These are phyloP conservation scores for Orientallactaga bullata DNA, from an alignment of 2,113 vertebrate species.

Conservation along the genomic window DNA sequence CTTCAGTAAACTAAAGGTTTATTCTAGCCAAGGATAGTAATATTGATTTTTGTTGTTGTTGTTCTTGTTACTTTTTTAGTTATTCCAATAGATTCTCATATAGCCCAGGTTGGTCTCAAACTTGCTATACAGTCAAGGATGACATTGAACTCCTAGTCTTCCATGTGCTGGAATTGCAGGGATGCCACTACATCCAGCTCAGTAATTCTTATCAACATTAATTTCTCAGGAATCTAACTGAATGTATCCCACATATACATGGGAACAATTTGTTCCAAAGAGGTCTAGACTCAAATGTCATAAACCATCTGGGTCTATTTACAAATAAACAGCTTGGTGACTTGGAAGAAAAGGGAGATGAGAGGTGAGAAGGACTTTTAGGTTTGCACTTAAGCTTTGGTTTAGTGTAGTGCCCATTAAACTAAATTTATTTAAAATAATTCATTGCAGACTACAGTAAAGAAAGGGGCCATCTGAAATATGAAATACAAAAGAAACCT, in stretches of 20 bases:
- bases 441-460: slow-evolving; percentile 29
- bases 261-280: background rate
- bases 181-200: background rate
- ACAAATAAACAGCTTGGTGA: slow-evolving; percentile 12
- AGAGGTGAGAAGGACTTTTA: background rate
- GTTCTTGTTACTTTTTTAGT: too few species aligned
- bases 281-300: background rate
- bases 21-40: background rate
- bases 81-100: background rate
- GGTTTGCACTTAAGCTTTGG: slow-evolving; percentile 19
- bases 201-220: background rate
- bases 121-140: background rate
- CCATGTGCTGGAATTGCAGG: background rate
- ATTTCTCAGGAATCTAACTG: background rate
- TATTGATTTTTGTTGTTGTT: background rate
- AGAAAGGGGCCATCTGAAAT: slow-evolving; percentile 5
- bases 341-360: background rate
- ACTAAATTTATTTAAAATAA: slow-evolving; percentile 52
- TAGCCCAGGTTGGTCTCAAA: background rate
- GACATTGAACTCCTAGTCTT: background rate
- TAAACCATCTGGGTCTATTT: background rate
- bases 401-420: slow-evolving; percentile 8
- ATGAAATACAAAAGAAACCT: slow-evolving; percentile 39
- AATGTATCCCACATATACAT: background rate
- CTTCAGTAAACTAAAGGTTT: background rate